Evolutionary conservation across 2,888 invertebrate species (phyloP).

Genomic region (Tubulanus polymorphus): DNA sequence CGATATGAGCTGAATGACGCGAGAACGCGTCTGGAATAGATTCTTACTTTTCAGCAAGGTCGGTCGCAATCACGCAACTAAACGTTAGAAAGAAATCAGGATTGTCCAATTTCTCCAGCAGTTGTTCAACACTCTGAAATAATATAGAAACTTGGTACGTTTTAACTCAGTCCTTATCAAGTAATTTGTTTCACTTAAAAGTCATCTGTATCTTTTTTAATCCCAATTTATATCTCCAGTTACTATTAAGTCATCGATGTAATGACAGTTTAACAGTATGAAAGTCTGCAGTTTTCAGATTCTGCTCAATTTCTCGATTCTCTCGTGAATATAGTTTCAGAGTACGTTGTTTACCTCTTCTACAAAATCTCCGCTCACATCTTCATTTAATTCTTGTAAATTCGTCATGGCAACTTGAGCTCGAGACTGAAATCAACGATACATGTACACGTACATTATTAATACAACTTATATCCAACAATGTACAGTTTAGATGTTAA

Average conservation of each 20-base stretch:
- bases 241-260: no score
- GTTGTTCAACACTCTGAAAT: conserved; percentile 67
- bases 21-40: not conserved
- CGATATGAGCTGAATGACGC: not conserved
- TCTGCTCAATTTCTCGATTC: no score
- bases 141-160: conserved; percentile 9
- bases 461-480: no score
- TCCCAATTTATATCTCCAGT: no score
- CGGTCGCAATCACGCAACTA: conserved; percentile 78
- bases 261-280: no score
- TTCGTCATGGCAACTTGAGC: conserved; percentile 79
- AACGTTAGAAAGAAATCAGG: conserved; percentile 85
- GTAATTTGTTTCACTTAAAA: no score
- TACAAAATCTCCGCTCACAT: conserved; percentile 87
- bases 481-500: no score
- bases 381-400: conserved; percentile 84
- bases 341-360: conserved; percentile 66
- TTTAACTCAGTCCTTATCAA: no score
- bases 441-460: no score
- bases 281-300: no score
- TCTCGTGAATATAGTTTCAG: no score
- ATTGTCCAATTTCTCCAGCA: conserved; percentile 78
- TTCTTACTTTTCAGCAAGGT: conserved; percentile 65
- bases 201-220: no score
- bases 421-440: conserved; percentile 61